Base-by-base conservation (phyloP, 1,140 invertebrate genomes). In the Chlorops oryzae region DNA sequence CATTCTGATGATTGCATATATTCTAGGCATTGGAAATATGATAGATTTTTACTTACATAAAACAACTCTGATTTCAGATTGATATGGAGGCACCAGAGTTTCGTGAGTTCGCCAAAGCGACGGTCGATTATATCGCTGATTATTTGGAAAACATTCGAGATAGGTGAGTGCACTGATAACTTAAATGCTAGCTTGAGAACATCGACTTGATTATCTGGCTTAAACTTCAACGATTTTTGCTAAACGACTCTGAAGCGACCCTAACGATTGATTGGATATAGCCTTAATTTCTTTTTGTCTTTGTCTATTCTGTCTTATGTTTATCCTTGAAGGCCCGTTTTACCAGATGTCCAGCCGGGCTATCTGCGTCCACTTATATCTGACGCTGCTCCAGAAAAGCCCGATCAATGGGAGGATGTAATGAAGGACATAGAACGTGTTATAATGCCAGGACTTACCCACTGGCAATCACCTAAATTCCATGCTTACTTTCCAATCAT, bases 381-480 rank as follows among this genome's bases (percentile, higher is more conserved):
- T 1, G 73, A 82, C 45, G 74, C 84, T 55, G 86, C 87, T 2
- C 92, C 92, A 0, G 73, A 85, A 52, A 65, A 83, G 21, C 79
- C 86, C 0, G 89, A 95, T 63, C 62, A 77, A 2, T 96, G 92
- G 91, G 75, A 84, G 52, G 78, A 82, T 15, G 80, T 96, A 7
- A 76, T 96, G 32, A 78, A 83, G 21, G 92, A 97, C 62, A 77
- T 96, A 10, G 84, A 91, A 58, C 74, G 80, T 52, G 77, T 86
- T 10, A 87, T 97, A 25, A 83, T 93, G 78, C 92, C 92, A 3
- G 92, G 92, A 41, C 74, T 91, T n/a, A 96, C 93, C 0, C 90
- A 96, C 64, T 98, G 95, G 95, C 86, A 92, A 62, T 91, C 88
- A 34, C 95, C 94, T 2, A 79, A 90, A 57, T 98, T 97, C 70